Conservation (phyloP, 2,113 vertebrate genomes). For the Erpornis zantholeuca region DNA sequence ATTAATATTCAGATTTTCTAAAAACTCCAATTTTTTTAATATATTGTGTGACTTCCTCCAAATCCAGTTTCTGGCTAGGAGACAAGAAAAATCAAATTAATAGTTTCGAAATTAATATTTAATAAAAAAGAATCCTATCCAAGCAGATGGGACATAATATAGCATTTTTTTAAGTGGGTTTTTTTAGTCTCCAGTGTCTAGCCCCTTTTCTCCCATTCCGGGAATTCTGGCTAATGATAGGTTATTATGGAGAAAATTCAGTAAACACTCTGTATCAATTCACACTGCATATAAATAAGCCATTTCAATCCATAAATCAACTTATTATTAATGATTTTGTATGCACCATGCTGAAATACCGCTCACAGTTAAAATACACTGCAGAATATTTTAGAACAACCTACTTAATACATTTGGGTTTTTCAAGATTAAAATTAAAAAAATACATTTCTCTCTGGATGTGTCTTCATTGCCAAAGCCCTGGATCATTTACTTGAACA, state of each 20-base stretch:
- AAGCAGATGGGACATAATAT: slow-evolving; percentile 37
- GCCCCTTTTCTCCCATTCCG: neutral
- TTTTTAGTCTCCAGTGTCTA: slow-evolving; percentile 16
- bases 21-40: neutral
- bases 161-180: neutral
- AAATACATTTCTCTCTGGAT: slow-evolving; percentile 71
- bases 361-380: neutral
- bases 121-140: slow-evolving; percentile 19
- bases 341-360: neutral
- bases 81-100: neutral
- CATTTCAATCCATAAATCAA: slow-evolving; percentile 60
- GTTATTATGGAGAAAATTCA: slow-evolving; percentile 47
- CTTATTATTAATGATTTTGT: slow-evolving; percentile 35
- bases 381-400: slow-evolving; percentile 39
- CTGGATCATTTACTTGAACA: slow-evolving; percentile 76
- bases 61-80: neutral
- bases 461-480: slow-evolving; percentile 71
- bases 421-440: slow-evolving; percentile 74
- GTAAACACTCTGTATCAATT: slow-evolving; percentile 64
- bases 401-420: slow-evolving; percentile 35
- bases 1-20: neutral
- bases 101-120: slow-evolving; percentile 61
- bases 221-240: slow-evolving; percentile 53
- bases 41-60: neutral
- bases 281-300: slow-evolving; percentile 54